Conservation (phyloP, 2,113 vertebrate genomes). For the Mystacornis crossleyi region DNA sequence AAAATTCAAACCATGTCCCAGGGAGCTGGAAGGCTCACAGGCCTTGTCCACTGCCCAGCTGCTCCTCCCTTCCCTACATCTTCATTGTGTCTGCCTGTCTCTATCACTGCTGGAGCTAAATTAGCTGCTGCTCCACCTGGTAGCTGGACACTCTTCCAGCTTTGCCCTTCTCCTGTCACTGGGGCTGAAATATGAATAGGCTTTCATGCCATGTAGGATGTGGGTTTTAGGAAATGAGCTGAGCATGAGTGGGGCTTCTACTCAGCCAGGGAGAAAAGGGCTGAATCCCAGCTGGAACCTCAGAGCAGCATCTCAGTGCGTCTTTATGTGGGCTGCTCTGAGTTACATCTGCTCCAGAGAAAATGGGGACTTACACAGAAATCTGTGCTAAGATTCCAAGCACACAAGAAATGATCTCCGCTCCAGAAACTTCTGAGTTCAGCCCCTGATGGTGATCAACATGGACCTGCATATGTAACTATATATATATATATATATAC, state of each 20-base stretch:
- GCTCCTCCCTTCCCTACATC: conserved; percentile 35
- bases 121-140: conserved; percentile 21
- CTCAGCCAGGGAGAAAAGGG: background rate
- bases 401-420: background rate
- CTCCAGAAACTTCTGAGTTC: background rate
- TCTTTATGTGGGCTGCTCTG: background rate
- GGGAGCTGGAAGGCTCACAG: conserved; percentile 34
- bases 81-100: background rate
- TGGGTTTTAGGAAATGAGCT: background rate
- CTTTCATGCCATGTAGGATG: background rate
- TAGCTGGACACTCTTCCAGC: background rate
- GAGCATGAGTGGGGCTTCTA: background rate
- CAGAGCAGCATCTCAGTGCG: background rate
- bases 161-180: background rate
- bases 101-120: background rate
- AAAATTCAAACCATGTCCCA: conserved; percentile 55
- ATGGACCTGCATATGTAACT: background rate
- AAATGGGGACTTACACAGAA: background rate
- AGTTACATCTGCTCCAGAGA: background rate
- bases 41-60: conserved; percentile 53
- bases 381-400: background rate
- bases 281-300: background rate
- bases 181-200: background rate
- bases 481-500: too few species aligned
- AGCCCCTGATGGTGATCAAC: background rate